Evolutionary conservation across 1,140 invertebrate species (phyloP).

Genomic region (Drosophila nigromelanica): DNA sequence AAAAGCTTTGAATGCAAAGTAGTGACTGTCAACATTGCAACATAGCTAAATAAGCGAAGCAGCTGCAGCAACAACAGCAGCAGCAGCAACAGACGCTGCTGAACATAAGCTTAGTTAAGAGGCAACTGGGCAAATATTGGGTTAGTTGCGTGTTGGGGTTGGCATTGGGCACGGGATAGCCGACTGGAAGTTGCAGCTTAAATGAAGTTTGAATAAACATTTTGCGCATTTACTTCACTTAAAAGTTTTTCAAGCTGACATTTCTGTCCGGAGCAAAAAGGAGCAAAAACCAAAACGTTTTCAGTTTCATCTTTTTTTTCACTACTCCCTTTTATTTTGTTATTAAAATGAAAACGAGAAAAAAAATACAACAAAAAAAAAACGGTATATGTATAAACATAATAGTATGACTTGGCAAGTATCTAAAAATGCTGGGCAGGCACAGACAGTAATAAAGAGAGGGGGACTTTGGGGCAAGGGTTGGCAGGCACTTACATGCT

Average conservation of each 20-base stretch:
- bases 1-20: slow-evolving; percentile 59
- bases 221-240: slow-evolving; percentile 82
- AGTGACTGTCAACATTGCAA: slow-evolving; percentile 59
- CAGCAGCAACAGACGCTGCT: slow-evolving; percentile 16
- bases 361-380: slow-evolving; percentile 1
- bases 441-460: slow-evolving; percentile 9
- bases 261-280: slow-evolving; percentile 41
- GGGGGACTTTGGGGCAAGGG: slow-evolving; percentile 13
- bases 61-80: slow-evolving; percentile 25
- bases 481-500: slow-evolving; percentile 47
- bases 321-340: slow-evolving; percentile 25
- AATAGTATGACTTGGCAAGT: slow-evolving; percentile 71
- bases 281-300: slow-evolving; percentile 57
- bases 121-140: slow-evolving; percentile 40
- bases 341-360: slow-evolving; percentile 52
- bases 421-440: slow-evolving; percentile 70
- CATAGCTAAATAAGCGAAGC: slow-evolving; percentile 66
- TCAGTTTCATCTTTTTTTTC: slow-evolving; percentile 35
- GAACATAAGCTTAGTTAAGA: slow-evolving; percentile 78
- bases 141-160: not conserved
- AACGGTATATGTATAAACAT: slow-evolving; percentile 20
- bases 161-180: not conserved
- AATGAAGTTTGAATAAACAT: slow-evolving; percentile 82
- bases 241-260: slow-evolving; percentile 76
- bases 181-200: slow-evolving; percentile 66